phyloP scores from a whole-genome alignment of 2,888 invertebrate genomes.

The Volucella zonaria region DNA sequence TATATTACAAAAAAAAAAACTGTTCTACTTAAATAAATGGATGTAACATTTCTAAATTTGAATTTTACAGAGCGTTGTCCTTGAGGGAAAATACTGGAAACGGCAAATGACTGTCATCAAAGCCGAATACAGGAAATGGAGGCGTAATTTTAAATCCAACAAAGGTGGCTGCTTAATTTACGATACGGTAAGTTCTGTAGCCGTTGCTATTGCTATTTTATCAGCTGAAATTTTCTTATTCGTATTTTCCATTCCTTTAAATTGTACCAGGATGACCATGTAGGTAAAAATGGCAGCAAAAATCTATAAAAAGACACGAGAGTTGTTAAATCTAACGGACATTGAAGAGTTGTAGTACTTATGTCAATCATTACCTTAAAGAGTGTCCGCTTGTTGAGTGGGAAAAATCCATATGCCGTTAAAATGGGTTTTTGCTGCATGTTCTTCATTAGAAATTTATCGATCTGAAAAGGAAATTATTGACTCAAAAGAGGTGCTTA shows the following conservation, averaged over 20 bases:
- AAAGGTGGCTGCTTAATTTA: slow-evolving; percentile 89
- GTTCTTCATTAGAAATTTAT: slow-evolving; percentile 79
- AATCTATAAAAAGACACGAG: slow-evolving; percentile 74
- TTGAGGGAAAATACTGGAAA: slow-evolving; percentile 99
- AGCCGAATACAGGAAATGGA: slow-evolving; percentile 99
- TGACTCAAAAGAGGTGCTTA: background rate
- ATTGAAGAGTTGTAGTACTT: background rate
- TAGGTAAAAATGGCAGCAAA: slow-evolving; percentile 80
- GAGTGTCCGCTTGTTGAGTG: slow-evolving; percentile 78
- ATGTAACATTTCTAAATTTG: slow-evolving; percentile 49
- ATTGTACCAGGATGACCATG: slow-evolving; percentile 80
- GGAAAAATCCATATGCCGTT: slow-evolving; percentile 80
- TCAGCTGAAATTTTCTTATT: slow-evolving; percentile 72
- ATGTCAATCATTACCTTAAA: slow-evolving; percentile 76
- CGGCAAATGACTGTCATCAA: slow-evolving; percentile 97
- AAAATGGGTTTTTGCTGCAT: slow-evolving; percentile 78
- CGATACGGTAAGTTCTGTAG: slow-evolving; percentile 86
- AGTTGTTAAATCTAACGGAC: background rate
- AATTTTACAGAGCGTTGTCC: slow-evolving; percentile 92
- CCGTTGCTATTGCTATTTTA: background rate
- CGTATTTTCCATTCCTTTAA: slow-evolving; percentile 79
- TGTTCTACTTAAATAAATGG: background rate
- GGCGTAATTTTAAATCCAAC: slow-evolving; percentile 87
- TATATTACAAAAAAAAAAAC: background rate
- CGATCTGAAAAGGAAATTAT: slow-evolving; percentile 75